A percentile compares a stretch with the other conserved stretches of the same genome.
These are phyloP conservation scores for Sclerodermus sp. DNA, from an alignment of 2,888 invertebrate genomes.

Conservation along the genomic window DNA sequence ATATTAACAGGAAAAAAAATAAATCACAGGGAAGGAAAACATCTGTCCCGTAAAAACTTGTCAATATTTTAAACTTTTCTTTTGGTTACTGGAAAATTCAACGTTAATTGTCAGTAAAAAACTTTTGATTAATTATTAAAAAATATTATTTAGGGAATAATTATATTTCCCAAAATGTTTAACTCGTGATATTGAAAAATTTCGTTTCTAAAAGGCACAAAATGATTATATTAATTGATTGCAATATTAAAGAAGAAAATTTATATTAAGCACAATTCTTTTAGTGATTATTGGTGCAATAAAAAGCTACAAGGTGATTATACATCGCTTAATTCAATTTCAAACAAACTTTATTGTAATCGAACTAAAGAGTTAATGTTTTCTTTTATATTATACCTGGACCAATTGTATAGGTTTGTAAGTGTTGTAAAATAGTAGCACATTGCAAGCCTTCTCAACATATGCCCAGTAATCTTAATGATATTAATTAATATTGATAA, in stretches of 20 bases:
- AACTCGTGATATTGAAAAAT: no score
- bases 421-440: no score
- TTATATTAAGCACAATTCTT: conserved; percentile 10
- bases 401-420: no score
- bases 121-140: no score
- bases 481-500: background rate
- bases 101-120: no score
- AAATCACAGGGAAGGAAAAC: conserved; percentile 6
- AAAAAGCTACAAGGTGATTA: background rate
- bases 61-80: no score
- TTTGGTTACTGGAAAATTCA: no score
- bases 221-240: no score
- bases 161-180: no score
- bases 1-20: conserved; percentile 25
- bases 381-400: background rate
- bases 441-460: background rate
- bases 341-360: background rate
- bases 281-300: conserved; percentile 23
- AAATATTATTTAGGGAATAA: no score
- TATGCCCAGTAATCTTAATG: background rate
- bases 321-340: background rate
- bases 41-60: conserved; percentile 5
- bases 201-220: no score
- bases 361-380: background rate
- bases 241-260: no score